Evolutionary conservation across 2,797 vertebrate species (phyloP), one percentile per base, ranked within the genome.

Genomic region (Sebastes minor): DNA sequence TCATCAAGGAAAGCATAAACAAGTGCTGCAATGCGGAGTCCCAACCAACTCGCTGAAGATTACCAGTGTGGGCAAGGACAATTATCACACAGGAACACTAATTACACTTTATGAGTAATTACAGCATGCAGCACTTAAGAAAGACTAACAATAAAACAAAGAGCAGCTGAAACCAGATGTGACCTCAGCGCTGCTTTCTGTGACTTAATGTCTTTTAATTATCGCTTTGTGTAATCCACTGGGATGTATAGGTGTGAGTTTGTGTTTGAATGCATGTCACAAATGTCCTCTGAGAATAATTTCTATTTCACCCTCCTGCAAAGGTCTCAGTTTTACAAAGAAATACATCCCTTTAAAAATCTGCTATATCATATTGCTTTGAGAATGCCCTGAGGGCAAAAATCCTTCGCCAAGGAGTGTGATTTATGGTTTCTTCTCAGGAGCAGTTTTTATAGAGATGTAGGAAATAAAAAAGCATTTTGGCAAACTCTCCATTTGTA

Each of bases 1-100:
- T 89, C 84, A 84, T 84, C 76, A 79, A 53, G 68, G 49, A 79
- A 68, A 67, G 68, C 78, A 71, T 73, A 78, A 85, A 88, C 76
- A 86, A 84, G 66, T 23, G 62, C 20, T 83, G 80, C 62, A 7
- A 46, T 0, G 42, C 55, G 46, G 75, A 82, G 75, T 69, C 72
- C 63, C 46, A 65, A 49, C 46, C 18, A 49, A 46, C 59, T 70
- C 60, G 6, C 61, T 42, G 8, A 52, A 80, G 69, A 81, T 80
- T 61, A 75, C 42, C 76, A 74, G 57, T 28, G 42, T 16, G 28
- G 61, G 46, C 52, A 14, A 42, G 52, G 2, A 60, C 66, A 71
- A 84, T 85, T 73, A 86, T 67, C 57, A 87, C 71, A 76, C 56
- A 60, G 33, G 18, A 46, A 56, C 49, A 33, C 64, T 78, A 86